A percentile compares a stretch with the other conserved stretches of the same genome.
Evolutionary conservation across 2,888 invertebrate species (phyloP).

Genomic region (Ornithoptera priamus): DNA sequence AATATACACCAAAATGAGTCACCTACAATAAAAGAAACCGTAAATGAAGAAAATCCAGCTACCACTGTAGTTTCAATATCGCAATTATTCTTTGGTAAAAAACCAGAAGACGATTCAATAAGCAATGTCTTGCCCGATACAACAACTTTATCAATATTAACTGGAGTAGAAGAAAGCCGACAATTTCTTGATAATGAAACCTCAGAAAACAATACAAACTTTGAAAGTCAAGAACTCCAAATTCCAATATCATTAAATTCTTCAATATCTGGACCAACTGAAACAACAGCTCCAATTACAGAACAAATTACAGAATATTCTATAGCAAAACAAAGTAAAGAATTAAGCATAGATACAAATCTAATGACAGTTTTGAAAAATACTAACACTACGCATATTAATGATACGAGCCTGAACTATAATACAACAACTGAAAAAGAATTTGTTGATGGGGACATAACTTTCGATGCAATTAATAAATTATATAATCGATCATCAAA

Average conservation of each 20-base stretch:
- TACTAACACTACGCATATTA: constrained; percentile 38
- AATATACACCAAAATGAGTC: constrained; percentile 37
- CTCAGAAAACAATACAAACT: constrained; percentile 30
- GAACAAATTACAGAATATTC: constrained; percentile 43
- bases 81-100: constrained; percentile 20
- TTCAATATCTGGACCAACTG: constrained; percentile 28
- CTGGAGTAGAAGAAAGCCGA: constrained; percentile 25
- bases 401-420: constrained; percentile 30
- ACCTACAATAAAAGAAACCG: constrained; percentile 14
- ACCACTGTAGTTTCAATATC: constrained; percentile 27
- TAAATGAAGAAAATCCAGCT: constrained; percentile 21
- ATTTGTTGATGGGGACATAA: constrained; percentile 53
- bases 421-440: constrained; percentile 30
- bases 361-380: constrained; percentile 47
- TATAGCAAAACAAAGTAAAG: constrained; percentile 42
- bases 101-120: constrained; percentile 7
- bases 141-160: constrained; percentile 26
- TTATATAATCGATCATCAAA: constrained; percentile 65
- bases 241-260: constrained; percentile 19
- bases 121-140: constrained; percentile 21
- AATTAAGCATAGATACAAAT: constrained; percentile 43
- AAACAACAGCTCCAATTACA: constrained; percentile 37
- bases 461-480: constrained; percentile 62
- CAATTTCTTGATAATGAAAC: constrained; percentile 25
- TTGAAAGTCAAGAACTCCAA: constrained; percentile 28